Conservation (phyloP, 1,140 invertebrate genomes). For the Harpegnathos saltator region DNA sequence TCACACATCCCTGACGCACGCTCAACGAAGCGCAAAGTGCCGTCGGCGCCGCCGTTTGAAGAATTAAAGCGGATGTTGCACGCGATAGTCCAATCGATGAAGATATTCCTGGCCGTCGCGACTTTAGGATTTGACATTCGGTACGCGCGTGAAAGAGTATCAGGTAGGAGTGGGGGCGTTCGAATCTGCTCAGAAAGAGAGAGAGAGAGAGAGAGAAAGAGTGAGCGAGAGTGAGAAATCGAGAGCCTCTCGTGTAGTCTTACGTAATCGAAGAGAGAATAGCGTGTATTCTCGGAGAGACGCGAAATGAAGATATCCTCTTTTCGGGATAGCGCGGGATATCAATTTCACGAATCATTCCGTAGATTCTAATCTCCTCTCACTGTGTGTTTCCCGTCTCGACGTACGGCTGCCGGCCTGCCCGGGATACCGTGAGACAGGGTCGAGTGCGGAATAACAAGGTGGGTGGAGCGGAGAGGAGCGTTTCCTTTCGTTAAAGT, state of each 20-base stretch:
- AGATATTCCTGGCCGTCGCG: constrained; percentile 29
- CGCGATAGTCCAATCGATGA: constrained; percentile 46
- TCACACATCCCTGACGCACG: constrained; percentile 57
- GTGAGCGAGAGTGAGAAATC: no score
- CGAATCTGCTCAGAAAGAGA: no score
- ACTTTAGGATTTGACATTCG: constrained; percentile 38
- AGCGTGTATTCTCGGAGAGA: not conserved
- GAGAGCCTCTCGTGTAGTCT: no score
- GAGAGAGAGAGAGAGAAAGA: no score
- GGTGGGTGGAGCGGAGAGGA: constrained; percentile 42
- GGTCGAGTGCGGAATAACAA: constrained; percentile 25
- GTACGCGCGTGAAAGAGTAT: not conserved
- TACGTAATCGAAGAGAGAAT: no score
- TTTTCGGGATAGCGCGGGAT: not conserved
- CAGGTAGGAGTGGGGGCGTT: not conserved
- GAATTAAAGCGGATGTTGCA: constrained; percentile 57
- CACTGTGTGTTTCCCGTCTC: not conserved
- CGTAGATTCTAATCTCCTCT: constrained; percentile 26
- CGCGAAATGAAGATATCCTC: not conserved
- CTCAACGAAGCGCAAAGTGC: constrained; percentile 46
- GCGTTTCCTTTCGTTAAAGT: constrained; percentile 59
- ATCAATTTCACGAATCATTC: constrained; percentile 34
- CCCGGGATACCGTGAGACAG: not conserved
- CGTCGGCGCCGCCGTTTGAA: constrained; percentile 40
- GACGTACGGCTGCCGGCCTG: not conserved